Percentiles rank a stretch among this genome's conserved stretches.
These are phyloP conservation scores for Drosophila teissieri DNA, from an alignment of 1,140 invertebrate species.

Conservation along the genomic window DNA sequence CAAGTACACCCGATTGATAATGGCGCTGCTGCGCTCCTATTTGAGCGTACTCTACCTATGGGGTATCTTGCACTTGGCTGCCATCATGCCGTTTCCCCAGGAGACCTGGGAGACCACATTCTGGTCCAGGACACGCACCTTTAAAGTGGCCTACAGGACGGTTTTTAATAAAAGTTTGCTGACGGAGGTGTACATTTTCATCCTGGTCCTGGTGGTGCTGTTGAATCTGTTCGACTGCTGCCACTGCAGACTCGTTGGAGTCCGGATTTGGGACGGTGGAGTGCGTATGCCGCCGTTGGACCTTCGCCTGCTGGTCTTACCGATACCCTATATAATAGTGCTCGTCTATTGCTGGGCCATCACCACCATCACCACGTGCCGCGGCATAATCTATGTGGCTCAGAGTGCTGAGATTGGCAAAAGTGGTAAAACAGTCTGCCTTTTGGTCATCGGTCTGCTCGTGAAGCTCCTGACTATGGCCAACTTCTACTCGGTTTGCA, in stretches of 20 bases:
- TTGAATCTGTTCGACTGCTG: neutral
- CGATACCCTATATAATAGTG: neutral
- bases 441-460: neutral
- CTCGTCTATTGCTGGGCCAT: neutral
- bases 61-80: constrained; percentile 21
- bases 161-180: neutral
- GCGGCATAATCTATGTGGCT: neutral
- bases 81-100: neutral
- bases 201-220: neutral
- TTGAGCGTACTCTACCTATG: constrained; percentile 17
- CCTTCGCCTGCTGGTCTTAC: neutral
- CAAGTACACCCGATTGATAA: neutral
- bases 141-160: neutral
- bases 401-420: neutral
- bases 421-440: neutral
- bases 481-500: neutral
- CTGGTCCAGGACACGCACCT: neutral
- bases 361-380: neutral
- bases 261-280: neutral
- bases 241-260: neutral
- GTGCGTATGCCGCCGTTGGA: neutral
- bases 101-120: neutral
- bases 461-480: constrained; percentile 29
- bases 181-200: neutral
- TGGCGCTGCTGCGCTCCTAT: constrained; percentile 1